Percentiles rank a stretch among this genome's conserved stretches.
These are phyloP conservation scores for Lytechinus pictus DNA, from an alignment of 35 echinoderm and acorn worm genomes.

Conservation along the genomic window DNA sequence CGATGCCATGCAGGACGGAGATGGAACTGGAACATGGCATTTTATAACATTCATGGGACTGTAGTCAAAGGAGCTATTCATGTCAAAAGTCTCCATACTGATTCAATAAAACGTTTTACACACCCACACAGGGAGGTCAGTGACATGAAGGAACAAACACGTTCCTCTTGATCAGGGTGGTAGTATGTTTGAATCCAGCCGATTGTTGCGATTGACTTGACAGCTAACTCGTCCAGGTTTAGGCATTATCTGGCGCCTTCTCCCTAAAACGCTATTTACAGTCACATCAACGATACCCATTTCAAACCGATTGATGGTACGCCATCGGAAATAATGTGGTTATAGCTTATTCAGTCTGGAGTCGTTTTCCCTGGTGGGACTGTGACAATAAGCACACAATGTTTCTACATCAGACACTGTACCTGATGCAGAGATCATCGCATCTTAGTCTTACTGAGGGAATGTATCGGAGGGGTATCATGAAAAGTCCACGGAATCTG, in stretches of 20 bases:
- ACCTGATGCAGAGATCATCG: not conserved
- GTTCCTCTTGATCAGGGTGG: not conserved
- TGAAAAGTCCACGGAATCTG: not conserved
- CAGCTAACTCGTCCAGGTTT: not conserved
- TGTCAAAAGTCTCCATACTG: not conserved
- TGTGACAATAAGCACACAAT: not conserved
- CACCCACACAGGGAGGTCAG: not conserved
- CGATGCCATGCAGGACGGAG: not conserved
- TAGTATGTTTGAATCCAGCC: not conserved
- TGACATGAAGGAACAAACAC: constrained; percentile 11
- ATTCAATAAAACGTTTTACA: constrained; percentile 5
- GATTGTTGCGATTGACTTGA: not conserved
- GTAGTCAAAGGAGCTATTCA: not conserved
- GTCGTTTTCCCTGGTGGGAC: no score
- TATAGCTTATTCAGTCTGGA: no score
- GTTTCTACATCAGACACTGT: not conserved
- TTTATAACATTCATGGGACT: constrained; percentile 3
- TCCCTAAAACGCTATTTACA: not conserved
- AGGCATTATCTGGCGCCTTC: not conserved
- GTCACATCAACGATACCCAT: no score
- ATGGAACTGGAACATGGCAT: not conserved
- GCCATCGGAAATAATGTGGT: no score
- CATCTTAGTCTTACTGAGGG: not conserved
- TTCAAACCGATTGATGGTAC: no score
- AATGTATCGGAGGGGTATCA: not conserved